phyloP scores from a whole-genome alignment of 2,888 invertebrate species.

The Chelonus formosanus region DNA sequence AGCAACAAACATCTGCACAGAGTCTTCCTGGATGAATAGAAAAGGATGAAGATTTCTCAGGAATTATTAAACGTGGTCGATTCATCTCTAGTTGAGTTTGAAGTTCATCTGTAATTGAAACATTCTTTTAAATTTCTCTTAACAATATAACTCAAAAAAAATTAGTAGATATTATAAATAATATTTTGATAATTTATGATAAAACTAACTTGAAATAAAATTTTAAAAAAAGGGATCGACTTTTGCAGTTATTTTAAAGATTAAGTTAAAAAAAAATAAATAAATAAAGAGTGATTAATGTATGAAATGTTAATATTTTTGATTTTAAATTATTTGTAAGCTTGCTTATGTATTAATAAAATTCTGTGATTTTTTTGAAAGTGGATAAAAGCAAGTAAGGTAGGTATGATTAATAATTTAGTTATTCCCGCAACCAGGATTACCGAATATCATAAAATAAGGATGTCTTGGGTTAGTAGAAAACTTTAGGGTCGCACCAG shows the following conservation, averaged over 20 bases:
- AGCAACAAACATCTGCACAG: conserved; percentile 86
- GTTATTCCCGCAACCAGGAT: conserved; percentile 66
- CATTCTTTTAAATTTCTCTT: not conserved
- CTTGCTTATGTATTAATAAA: too few species aligned
- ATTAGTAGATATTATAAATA: not conserved
- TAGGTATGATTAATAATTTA: conserved; percentile 58
- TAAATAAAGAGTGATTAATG: too few species aligned
- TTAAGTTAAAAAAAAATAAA: too few species aligned
- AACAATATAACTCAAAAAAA: not conserved
- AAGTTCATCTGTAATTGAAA: conserved; percentile 50
- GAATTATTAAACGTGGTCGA: conserved; percentile 78
- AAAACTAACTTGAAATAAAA: not conserved
- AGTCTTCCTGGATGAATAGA: conserved; percentile 84
- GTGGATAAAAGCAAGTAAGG: conserved; percentile 46
- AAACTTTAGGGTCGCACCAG: conserved; percentile 66
- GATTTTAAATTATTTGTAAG: too few species aligned
- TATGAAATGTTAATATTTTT: too few species aligned
- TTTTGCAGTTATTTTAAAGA: not conserved
- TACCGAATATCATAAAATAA: conserved; percentile 55
- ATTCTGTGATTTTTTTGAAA: not conserved
- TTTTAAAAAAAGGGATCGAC: not conserved
- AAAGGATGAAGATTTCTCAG: conserved; percentile 88
- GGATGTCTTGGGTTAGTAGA: conserved; percentile 66
- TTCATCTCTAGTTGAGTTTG: conserved; percentile 54
- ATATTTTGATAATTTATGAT: not conserved